Conservation (phyloP, 2,888 invertebrate genomes). For the Dione vanillae region DNA sequence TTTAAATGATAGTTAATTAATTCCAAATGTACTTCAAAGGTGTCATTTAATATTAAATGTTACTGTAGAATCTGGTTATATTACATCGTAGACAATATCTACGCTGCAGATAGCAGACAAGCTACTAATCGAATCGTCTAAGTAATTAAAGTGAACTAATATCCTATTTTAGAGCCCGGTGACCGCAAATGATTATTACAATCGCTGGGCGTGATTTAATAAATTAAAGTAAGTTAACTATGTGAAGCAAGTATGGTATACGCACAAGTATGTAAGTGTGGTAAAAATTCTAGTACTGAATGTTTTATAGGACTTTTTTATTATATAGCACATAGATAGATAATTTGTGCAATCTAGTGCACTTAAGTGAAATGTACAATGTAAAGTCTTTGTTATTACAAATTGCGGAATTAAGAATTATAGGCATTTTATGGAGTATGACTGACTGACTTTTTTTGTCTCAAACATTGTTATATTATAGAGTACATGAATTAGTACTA, state of each 20-base stretch:
- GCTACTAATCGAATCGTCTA: slow-evolving; percentile 11
- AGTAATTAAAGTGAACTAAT: slow-evolving; percentile 18
- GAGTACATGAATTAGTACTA: too few species aligned
- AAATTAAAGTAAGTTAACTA: not conserved
- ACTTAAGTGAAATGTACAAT: too few species aligned
- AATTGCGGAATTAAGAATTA: too few species aligned
- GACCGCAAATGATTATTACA: slow-evolving; percentile 3
- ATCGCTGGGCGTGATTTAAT: not conserved
- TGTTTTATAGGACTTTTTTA: too few species aligned
- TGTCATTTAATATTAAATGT: slow-evolving; percentile 2
- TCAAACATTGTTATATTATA: too few species aligned
- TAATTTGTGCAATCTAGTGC: too few species aligned
- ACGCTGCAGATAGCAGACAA: not conserved
- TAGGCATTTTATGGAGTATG: too few species aligned
- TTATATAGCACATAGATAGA: too few species aligned
- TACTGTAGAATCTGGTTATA: slow-evolving; percentile 3
- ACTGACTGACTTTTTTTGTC: too few species aligned
- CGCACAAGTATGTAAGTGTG: too few species aligned
- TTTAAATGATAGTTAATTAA: not conserved
- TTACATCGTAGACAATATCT: slow-evolving; percentile 11
- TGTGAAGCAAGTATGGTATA: not conserved
- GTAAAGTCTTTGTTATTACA: too few species aligned
- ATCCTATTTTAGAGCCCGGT: slow-evolving; percentile 9
- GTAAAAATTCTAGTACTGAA: too few species aligned
- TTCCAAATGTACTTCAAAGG: not conserved